A percentile compares a stretch with the other conserved stretches of the same genome.
Evolutionary conservation across 1,140 invertebrate genomes (phyloP).

Genomic region (Neodiprion fabricii): DNA sequence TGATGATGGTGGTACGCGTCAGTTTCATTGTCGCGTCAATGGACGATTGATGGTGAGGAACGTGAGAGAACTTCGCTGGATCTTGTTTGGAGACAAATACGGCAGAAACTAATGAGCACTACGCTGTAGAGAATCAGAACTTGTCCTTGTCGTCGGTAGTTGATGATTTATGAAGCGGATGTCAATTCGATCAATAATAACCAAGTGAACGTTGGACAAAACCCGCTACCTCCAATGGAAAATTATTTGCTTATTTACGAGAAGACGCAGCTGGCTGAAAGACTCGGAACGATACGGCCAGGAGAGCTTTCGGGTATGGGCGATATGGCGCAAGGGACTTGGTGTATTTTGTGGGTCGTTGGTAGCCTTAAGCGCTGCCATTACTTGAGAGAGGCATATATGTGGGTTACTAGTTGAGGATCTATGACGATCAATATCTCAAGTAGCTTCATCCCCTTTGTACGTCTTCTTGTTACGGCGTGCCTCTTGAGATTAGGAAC

Average conservation of each 20-base stretch:
- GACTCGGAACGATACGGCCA: not conserved
- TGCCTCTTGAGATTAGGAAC: constrained; percentile 34
- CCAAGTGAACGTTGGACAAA: not conserved
- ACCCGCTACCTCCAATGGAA: not conserved
- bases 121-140: too few species aligned
- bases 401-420: constrained; percentile 8
- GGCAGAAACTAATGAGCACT: too few species aligned
- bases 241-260: constrained; percentile 11
- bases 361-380: constrained; percentile 1
- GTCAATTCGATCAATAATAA: too few species aligned
- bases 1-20: not conserved
- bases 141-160: too few species aligned
- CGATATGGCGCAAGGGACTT: not conserved
- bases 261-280: not conserved
- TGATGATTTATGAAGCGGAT: too few species aligned
- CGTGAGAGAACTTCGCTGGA: not conserved
- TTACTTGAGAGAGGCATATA: constrained; percentile 5
- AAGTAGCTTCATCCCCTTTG: constrained; percentile 25
- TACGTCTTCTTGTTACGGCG: constrained; percentile 38
- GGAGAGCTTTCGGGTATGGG: not conserved
- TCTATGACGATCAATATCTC: constrained; percentile 30
- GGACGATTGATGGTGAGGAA: not conserved
- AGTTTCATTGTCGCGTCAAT: too few species aligned
- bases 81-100: too few species aligned
- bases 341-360: not conserved